Conservation (phyloP, 35 echinoderm and acorn worm species). For the Hemicentrotus pulcherrimus region DNA sequence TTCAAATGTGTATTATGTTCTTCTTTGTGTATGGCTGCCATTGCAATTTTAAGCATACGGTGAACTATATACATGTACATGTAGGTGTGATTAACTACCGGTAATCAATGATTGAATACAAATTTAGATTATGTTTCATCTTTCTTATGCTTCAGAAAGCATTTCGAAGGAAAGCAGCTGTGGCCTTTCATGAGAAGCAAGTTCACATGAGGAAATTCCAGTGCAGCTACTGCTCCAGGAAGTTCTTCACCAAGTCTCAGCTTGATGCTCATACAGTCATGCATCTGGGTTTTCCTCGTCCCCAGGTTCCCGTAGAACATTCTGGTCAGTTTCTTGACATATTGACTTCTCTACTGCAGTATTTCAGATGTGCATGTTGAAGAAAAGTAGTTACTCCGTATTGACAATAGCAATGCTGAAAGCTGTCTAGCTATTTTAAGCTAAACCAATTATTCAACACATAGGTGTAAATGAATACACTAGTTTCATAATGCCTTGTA, state of each 20-base stretch:
- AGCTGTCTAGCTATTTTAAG: too few species aligned
- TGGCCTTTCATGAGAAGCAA: conserved; percentile 7
- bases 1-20: too few species aligned
- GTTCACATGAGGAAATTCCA: conserved; percentile 15
- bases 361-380: too few species aligned
- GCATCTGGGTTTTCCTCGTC: neutral
- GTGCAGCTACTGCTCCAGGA: conserved; percentile 24
- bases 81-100: neutral
- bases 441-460: too few species aligned
- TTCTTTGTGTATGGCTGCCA: too few species aligned
- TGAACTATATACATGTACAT: neutral
- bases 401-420: too few species aligned
- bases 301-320: neutral
- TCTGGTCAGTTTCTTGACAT: neutral
- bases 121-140: neutral
- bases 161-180: conserved; percentile 26
- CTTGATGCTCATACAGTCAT: conserved; percentile 20
- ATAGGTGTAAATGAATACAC: too few species aligned
- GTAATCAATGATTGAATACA: neutral
- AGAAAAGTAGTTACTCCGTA: too few species aligned
- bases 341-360: neutral
- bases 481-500: too few species aligned
- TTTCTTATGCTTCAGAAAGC: neutral
- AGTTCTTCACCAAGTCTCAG: neutral
- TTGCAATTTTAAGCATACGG: too few species aligned